Evolutionary conservation across 2,797 vertebrate genomes (phyloP).

Genomic region (Sternotherus odoratus): DNA sequence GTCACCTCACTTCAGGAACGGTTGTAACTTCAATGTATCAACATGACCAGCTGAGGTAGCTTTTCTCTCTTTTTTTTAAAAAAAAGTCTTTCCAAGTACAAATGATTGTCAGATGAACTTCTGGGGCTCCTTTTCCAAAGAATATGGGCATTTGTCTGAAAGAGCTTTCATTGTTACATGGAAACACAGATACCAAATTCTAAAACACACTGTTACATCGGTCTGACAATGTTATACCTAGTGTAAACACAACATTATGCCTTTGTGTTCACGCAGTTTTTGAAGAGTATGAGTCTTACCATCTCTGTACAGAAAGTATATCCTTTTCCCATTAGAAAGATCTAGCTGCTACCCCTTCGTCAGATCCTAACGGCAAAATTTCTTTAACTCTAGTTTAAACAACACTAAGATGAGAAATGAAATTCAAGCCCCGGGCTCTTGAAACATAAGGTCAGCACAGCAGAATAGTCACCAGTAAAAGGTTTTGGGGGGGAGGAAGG

Average conservation of each 20-base stretch:
- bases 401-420: conserved; percentile 51
- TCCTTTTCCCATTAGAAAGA: conserved; percentile 3
- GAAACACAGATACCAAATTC: conserved; percentile 5
- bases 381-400: conserved; percentile 48
- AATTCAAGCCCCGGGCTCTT: conserved; percentile 13
- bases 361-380: conserved; percentile 26
- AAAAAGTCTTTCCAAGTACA: conserved; percentile 52
- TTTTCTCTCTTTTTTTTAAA: not conserved
- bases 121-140: conserved; percentile 27
- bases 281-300: conserved; percentile 38
- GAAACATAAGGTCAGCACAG: not conserved
- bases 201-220: conserved; percentile 26
- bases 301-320: conserved; percentile 7
- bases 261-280: conserved; percentile 1
- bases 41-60: not conserved
- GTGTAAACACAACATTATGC: not conserved
- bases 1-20: conserved; percentile 71
- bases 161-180: not conserved
- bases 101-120: conserved; percentile 52
- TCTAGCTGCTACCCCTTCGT: conserved; percentile 21
- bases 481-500: conserved; percentile 19
- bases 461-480: conserved; percentile 38
- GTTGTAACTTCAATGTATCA: conserved; percentile 44
- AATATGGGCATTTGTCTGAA: not conserved
- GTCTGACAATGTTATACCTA: conserved; percentile 44